Evolutionary conservation across 2,888 invertebrate genomes (phyloP), one percentile per base, ranked within the genome.

Genomic region (Furcula furcula): DNA sequence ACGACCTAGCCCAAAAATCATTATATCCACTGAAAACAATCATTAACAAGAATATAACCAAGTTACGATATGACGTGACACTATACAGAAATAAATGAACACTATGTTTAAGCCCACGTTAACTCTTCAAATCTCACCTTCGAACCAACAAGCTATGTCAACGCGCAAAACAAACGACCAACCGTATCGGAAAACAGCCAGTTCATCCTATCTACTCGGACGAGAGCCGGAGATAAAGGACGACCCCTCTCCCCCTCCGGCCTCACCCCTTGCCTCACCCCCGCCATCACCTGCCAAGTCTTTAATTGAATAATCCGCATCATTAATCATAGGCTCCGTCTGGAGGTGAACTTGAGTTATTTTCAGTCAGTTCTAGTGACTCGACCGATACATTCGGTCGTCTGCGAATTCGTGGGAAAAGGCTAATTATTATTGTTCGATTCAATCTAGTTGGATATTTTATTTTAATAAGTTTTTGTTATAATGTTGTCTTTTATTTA

Each of bases 301-400:
- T 81, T 87, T 88, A 88, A 89, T 89, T 89, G 85, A 89, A 89
- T 89, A 88, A 89, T 88, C 85, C 76, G 68, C 65, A 76, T 84
- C 88, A 89, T 89, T 89, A 88, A 89, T 89, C 88, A 89, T 84
- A 74, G 65, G 62, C 59, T 64, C 71, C 71, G 78, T 78, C 86
- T 86, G 83, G 73, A 79, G 72, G 72, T 80, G 83, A 86, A 78
- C 77, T 78, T 68, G 73, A 78, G 82, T 85, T 80, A 83, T 83
- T 85, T 84, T 78, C 73, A 76, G 66, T 68, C 65, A 70, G 47
- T 71, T 61, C 68, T 68, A 61, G 59, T 55, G 63, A 60, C 58
- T 62, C 41, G 46, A 46, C 37, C 45, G 43, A 45, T 49, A 48
- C 43, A 42, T 21, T 28, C n/a, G n/a, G n/a, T n/a, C n/a, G n/a